These are phyloP conservation scores for Taenaris catops DNA, from an alignment of 2,888 invertebrate species.

Conservation along the genomic window DNA sequence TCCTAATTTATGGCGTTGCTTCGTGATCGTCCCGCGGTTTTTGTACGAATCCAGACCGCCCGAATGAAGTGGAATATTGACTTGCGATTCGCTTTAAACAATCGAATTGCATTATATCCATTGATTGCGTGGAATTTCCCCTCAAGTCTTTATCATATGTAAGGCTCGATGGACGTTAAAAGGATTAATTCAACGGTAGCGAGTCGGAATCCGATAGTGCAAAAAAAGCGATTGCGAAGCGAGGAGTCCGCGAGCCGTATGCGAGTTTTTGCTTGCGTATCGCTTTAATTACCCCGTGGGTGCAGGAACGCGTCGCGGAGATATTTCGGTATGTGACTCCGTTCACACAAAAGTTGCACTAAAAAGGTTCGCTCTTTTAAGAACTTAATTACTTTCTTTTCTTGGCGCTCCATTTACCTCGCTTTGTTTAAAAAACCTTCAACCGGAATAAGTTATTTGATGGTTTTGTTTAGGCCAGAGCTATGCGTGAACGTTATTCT, in stretches of 20 bases:
- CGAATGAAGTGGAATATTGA: slow-evolving; percentile 19
- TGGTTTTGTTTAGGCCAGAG: too few species aligned
- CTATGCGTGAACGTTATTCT: too few species aligned
- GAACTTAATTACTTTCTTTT: slow-evolving; percentile 34
- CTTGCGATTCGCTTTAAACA: slow-evolving; percentile 7
- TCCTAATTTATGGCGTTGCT: slow-evolving; percentile 71
- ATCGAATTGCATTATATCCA: slow-evolving; percentile 14
- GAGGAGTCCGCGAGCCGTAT: slow-evolving; percentile 35
- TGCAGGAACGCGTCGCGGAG: slow-evolving; percentile 32
- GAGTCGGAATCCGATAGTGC: slow-evolving; percentile 17
- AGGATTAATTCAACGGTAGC: slow-evolving; percentile 12
- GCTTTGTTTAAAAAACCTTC: slow-evolving; percentile 16
- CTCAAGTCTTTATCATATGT: slow-evolving; percentile 11
- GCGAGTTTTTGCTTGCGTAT: slow-evolving; percentile 57
- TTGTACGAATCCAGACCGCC: slow-evolving; percentile 44
- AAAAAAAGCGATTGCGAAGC: slow-evolving; percentile 54
- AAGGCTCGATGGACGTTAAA: slow-evolving; percentile 18
- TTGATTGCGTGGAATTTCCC: slow-evolving; percentile 13
- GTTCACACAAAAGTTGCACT: slow-evolving; percentile 27
- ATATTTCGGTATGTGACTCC: slow-evolving; percentile 33
- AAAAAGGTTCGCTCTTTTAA: slow-evolving; percentile 33
- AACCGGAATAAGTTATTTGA: slow-evolving; percentile 17
- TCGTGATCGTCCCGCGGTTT: slow-evolving; percentile 53
- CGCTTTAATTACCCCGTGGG: slow-evolving; percentile 67
- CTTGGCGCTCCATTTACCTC: slow-evolving; percentile 16